These are phyloP conservation scores for Semnornis frantzii DNA, from an alignment of 2,113 vertebrate genomes.

Conservation along the genomic window DNA sequence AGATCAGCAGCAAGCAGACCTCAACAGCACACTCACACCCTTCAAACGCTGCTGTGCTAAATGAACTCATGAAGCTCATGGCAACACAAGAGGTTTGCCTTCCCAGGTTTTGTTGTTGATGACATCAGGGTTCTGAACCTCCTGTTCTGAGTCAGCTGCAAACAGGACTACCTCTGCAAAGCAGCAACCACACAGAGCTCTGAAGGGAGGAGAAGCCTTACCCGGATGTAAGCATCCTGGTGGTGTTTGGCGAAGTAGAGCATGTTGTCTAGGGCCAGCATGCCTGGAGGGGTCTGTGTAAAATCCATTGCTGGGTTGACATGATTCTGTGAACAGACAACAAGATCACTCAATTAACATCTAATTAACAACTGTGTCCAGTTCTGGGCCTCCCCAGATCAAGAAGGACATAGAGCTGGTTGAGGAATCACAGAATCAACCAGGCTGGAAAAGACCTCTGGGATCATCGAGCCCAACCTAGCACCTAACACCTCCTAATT, in stretches of 20 bases:
- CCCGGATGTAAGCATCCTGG: slow-evolving; percentile 95
- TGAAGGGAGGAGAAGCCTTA: slow-evolving; percentile 64
- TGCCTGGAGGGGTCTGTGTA: slow-evolving; percentile 96
- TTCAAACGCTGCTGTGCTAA: neutral
- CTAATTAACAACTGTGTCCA: too few relatives aligned
- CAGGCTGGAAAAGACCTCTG: too few relatives aligned
- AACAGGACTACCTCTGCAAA: neutral
- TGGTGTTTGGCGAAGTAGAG: slow-evolving; percentile 96
- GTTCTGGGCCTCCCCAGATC: too few relatives aligned
- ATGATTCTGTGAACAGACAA: slow-evolving; percentile 84
- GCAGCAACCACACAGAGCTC: neutral
- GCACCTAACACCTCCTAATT: too few relatives aligned
- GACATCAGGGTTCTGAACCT: neutral
- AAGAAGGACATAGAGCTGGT: too few relatives aligned
- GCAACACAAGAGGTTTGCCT: neutral
- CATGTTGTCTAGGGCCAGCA: slow-evolving; percentile 98
- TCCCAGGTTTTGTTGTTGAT: neutral
- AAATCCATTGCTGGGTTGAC: slow-evolving; percentile 99
- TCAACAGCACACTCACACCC: neutral
- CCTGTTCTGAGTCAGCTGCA: neutral
- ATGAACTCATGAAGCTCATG: neutral
- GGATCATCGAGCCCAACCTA: too few relatives aligned
- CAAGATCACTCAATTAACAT: neutral
- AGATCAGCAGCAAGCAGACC: neutral
- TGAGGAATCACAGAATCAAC: too few relatives aligned